Conservation (phyloP, 2,113 vertebrate species). For the Solea senegalensis region DNA sequence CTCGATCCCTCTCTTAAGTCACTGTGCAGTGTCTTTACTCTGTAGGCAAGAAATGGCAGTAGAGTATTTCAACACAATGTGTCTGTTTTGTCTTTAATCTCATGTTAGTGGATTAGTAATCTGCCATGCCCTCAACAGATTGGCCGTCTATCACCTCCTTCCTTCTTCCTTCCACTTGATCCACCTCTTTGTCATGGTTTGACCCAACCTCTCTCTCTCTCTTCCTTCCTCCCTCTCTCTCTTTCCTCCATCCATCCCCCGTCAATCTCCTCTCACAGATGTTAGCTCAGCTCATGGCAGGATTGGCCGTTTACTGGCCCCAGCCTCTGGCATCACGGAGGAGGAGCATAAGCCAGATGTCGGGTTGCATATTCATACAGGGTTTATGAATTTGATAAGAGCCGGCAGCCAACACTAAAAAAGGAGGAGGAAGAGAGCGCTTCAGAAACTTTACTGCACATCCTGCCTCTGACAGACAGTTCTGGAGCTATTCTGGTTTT, state of each 20-base stretch:
- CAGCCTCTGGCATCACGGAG: slow-evolving; percentile 36
- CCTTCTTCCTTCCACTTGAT: not conserved
- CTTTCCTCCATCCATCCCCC: slow-evolving; percentile 54
- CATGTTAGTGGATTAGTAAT: not conserved
- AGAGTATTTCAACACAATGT: slow-evolving; percentile 4
- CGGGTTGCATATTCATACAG: slow-evolving; percentile 52
- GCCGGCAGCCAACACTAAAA: slow-evolving; percentile 17
- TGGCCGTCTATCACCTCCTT: slow-evolving; percentile 2
- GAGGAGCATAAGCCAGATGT: slow-evolving; percentile 57
- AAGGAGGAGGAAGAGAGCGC: slow-evolving; percentile 42
- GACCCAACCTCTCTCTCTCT: slow-evolving; percentile 26
- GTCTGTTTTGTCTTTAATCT: not conserved
- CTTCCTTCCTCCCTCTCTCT: not conserved
- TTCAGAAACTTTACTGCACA: slow-evolving; percentile 24
- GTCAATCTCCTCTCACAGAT: slow-evolving; percentile 55
- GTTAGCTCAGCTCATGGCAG: slow-evolving; percentile 36
- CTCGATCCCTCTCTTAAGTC: too few species aligned
- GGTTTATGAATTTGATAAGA: slow-evolving; percentile 30
- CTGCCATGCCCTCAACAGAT: not conserved
- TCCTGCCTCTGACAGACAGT: not conserved
- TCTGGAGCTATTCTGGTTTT: slow-evolving; percentile 25
- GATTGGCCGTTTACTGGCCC: slow-evolving; percentile 56
- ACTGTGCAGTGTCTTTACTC: too few species aligned
- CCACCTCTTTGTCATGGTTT: slow-evolving; percentile 8
- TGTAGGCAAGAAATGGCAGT: not conserved